phyloP scores from a whole-genome alignment of 2,113 vertebrate genomes.

The Dasyurus viverrinus region DNA sequence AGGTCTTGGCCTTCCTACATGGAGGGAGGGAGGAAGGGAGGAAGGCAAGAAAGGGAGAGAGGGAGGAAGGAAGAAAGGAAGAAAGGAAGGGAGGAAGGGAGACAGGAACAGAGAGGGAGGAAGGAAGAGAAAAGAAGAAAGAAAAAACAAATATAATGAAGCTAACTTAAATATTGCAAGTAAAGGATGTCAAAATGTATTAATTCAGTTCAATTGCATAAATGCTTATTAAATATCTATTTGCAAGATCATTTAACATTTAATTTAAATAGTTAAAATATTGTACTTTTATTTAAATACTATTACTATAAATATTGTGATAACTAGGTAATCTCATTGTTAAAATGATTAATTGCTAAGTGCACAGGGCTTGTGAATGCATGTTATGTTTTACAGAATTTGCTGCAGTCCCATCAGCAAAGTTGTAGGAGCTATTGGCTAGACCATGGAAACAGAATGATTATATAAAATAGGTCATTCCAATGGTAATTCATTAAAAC shows the following conservation, averaged over 20 bases:
- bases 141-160: not conserved
- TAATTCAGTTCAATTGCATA: not conserved
- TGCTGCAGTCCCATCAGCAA: not conserved
- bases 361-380: not conserved
- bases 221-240: not conserved
- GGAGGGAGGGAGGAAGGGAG: too few species aligned
- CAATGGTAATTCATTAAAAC: not conserved
- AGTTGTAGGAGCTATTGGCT: not conserved
- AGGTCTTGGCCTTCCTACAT: too few species aligned
- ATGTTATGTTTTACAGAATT: not conserved
- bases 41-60: not conserved
- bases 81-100: not conserved
- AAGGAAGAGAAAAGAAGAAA: too few species aligned
- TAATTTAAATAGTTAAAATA: not conserved
- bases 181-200: not conserved
- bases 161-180: not conserved
- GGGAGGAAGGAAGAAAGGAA: too few species aligned
- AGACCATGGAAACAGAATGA: not conserved
- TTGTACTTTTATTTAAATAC: not conserved
- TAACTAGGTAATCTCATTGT: not conserved
- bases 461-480: not conserved
- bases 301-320: not conserved
- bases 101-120: too few species aligned
- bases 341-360: not conserved
- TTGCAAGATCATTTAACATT: not conserved